Conservation (phyloP, 37 sponge, comb jelly and placozoan species). For the Diacarnus erythraeanus region DNA sequence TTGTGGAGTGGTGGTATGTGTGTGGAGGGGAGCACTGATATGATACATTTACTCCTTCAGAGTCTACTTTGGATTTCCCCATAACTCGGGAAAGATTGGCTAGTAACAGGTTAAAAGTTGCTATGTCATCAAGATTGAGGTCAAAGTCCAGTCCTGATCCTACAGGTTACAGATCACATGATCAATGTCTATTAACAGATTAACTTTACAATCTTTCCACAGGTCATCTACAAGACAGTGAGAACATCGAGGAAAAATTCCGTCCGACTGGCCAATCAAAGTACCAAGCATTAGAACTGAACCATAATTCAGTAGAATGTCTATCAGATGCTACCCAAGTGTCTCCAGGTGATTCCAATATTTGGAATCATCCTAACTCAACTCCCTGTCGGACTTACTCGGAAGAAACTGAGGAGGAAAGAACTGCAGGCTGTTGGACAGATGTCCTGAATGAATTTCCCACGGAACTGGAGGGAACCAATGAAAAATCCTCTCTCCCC, state of each 20-base stretch:
- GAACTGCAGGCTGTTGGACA: neutral
- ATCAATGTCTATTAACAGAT: too few species aligned
- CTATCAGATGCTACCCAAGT: neutral
- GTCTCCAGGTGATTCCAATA: neutral
- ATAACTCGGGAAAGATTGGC: neutral
- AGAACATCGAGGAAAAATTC: neutral
- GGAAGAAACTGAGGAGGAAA: neutral
- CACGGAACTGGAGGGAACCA: neutral
- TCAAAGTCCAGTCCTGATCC: neutral
- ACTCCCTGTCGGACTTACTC: neutral
- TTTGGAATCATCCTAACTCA: neutral
- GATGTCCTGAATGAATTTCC: neutral
- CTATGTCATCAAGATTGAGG: neutral
- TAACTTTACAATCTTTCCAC: neutral
- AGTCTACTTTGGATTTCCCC: neutral
- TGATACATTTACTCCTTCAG: too few species aligned
- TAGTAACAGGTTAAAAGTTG: neutral
- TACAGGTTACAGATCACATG: neutral
- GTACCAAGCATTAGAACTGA: neutral
- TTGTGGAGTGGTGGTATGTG: too few species aligned
- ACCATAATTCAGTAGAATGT: neutral
- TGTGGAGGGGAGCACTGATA: too few species aligned
- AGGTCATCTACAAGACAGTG: neutral
- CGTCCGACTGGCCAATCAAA: conserved; percentile 6
- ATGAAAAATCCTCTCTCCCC: too few species aligned